Evolutionary conservation across 2,888 invertebrate species (phyloP), one percentile per base, ranked within the genome.

Genomic region (Thymelicus acteon): DNA sequence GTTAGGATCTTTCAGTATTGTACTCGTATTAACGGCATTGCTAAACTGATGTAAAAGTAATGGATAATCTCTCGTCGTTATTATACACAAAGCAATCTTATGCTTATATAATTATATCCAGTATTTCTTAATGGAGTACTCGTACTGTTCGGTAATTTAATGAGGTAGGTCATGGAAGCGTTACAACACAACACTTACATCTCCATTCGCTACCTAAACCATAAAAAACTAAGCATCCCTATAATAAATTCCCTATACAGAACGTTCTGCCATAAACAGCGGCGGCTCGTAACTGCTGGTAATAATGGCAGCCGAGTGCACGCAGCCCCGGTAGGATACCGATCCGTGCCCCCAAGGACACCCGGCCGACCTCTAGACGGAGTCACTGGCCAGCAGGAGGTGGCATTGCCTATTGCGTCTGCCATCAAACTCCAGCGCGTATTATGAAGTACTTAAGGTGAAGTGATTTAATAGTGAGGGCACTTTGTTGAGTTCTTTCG

Each of bases 351-450:
- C 3, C 3, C 15, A 48, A 62, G 69, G 63, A 10, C 60, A 66
- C 40, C 60, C 48, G 40, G 19, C 19, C 70, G 75, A 72, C 75
- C 75, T 75, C 74, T 58, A 75, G 75, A 74, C 75, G 39, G 47
- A 61, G 72, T 65, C 72, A 54, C 61, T 70, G 72, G 67, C 73
- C 72, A 62, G 40, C 65, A 52, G 19, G 44, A 47, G 54, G 24
- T 61, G 54, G 60, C 60, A 60, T 64, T 19, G 39, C 67, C 67
- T 67, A 67, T 58, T 66, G 58, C 66, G 66, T 60, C 49, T 39
- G 19, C 10, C 19, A 48, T n/a, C 15, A 58, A 60, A 66, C 58
- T 48, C 48, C 58, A 66, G 39, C 44, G 44, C 31, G 44, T 58
- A 57, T 31, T 66, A 60, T 60, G 58, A 47, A 48, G 60, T 60